Evolutionary conservation across 1,140 invertebrate genomes (phyloP).

Genomic region (Pseudachorutes palmiensis): DNA sequence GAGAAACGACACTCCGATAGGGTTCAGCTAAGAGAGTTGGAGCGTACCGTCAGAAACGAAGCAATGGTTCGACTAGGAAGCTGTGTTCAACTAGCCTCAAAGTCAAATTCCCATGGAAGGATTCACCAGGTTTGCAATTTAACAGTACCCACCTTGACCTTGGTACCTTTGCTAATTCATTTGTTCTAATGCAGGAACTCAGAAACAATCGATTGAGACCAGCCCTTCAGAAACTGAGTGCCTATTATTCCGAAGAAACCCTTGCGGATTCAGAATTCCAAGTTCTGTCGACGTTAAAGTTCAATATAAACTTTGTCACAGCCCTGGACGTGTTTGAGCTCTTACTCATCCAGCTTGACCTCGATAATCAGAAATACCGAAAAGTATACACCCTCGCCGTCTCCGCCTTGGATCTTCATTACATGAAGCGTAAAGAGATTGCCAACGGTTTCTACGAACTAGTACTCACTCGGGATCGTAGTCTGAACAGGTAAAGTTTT

Average conservation of each 20-base stretch:
- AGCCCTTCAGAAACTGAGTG: too few relatives aligned
- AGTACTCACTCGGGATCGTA: too few relatives aligned
- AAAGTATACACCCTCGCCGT: not conserved
- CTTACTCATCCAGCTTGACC: not conserved
- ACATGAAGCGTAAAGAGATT: slow-evolving; percentile 4
- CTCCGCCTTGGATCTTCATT: slow-evolving; percentile 10
- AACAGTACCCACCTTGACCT: not conserved
- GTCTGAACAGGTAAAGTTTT: too few relatives aligned
- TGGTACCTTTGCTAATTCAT: too few relatives aligned
- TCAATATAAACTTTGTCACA: not conserved
- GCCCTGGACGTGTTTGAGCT: slow-evolving; percentile 2
- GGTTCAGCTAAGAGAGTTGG: too few relatives aligned
- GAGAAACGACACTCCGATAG: too few relatives aligned
- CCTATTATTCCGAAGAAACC: too few relatives aligned
- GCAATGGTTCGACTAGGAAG: slow-evolving; percentile 6
- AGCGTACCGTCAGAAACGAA: not conserved
- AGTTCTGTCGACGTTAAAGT: too few relatives aligned
- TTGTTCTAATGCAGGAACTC: too few relatives aligned
- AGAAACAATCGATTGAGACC: too few relatives aligned
- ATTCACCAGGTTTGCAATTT: not conserved
- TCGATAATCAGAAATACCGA: not conserved
- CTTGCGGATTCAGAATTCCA: too few relatives aligned
- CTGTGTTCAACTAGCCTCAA: slow-evolving; percentile 20
- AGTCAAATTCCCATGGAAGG: not conserved
- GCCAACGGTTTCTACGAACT: slow-evolving; percentile 1